Evolutionary conservation across 2,113 vertebrate genomes (phyloP), one percentile per base, ranked within the genome.

Genomic region (Gasterosteus aculeatus): DNA sequence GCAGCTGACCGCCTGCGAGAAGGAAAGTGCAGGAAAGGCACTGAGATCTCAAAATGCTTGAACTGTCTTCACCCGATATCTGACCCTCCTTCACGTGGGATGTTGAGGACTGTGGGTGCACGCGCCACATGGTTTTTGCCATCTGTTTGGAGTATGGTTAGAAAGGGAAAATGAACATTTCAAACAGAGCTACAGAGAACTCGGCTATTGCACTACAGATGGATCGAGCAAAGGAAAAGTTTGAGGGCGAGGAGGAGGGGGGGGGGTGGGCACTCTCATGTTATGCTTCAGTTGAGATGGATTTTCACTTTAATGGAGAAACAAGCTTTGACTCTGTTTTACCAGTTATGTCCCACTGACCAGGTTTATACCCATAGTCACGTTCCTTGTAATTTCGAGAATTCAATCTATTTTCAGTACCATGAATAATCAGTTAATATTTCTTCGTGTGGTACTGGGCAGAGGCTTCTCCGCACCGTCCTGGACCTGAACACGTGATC

Each of bases 41-140:
- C 22, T 51, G 29, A 2, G 1, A 15, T 58, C 46, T 73, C 47
- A 41, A 26, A 15, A 85, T 78, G 68, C 69, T 82, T 75, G 16
- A 73, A 76, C 14, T 69, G 68, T 62, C 85, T 79, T 89, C 85
- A 84, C 44, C 88, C 78, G 16, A 83, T 83, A 85, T 77, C 83
- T 87, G 87, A 90, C 87, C 82, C 74, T 81, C 76, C 77, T 90
- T 84, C 73, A 77, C 78, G 78, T 90, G 35, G 89, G 91, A 86
- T 88, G 89, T 89, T 88, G 42, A 91, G 66, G 75, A 82, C 59
- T 64, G 56, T 80, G 63, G 59, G 80, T 58, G 81, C 81, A 84
- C 57, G 38, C 61, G 53, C 80, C 88, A 92, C 85, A 88, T 91
- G 86, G 84, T 33, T 82, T 89, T 82, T 75, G 72, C 91, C 90